Percentiles rank a stretch among this genome's conserved stretches.
These are phyloP conservation scores for Brachionus sp. DNA, from an alignment of 1,140 invertebrate genomes.

Conservation along the genomic window DNA sequence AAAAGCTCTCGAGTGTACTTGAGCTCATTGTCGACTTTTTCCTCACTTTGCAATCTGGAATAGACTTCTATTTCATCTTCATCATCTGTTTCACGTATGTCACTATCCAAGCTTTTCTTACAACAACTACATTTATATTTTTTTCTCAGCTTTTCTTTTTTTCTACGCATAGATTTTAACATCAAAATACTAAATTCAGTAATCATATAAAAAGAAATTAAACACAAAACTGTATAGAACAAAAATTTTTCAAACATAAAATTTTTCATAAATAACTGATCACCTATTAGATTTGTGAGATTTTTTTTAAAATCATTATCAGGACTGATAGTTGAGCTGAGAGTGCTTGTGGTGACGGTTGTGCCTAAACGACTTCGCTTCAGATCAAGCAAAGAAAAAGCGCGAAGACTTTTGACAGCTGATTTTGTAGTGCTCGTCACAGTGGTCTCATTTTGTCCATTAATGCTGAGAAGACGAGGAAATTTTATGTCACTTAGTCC, in stretches of 20 bases:
- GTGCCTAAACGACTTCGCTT: background rate
- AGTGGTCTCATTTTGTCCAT: background rate
- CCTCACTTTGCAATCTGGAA: background rate
- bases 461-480: background rate
- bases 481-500: background rate
- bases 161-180: background rate
- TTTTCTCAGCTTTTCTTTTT: background rate
- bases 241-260: conserved; percentile 42
- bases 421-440: background rate
- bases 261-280: conserved; percentile 23
- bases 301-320: conserved; percentile 2
- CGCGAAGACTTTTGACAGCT: background rate
- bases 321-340: background rate
- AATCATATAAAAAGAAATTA: conserved; percentile 24
- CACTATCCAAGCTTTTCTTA: background rate
- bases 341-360: too few species aligned
- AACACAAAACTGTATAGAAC: conserved; percentile 34
- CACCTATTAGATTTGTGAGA: background rate
- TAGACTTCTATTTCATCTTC: background rate
- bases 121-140: conserved; percentile 22
- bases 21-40: conserved; percentile 5
- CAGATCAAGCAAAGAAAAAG: background rate
- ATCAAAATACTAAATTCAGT: conserved; percentile 8
- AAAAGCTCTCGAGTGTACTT: background rate
- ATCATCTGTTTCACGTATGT: background rate